phyloP scores from a whole-genome alignment of 2,797 vertebrate species.

The Amniataba percoides region DNA sequence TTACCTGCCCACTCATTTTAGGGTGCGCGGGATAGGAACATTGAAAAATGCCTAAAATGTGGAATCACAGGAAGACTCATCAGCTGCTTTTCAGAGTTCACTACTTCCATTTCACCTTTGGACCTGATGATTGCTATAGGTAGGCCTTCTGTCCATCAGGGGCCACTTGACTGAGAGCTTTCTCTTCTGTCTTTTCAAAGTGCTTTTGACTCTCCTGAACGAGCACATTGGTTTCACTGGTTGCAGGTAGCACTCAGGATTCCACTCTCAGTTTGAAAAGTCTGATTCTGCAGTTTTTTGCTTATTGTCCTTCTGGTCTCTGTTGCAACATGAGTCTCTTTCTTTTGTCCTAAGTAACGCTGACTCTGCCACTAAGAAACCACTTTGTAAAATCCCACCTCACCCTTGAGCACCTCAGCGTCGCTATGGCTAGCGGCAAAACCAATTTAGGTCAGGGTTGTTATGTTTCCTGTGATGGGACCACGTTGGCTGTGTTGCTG shows the following conservation, averaged over 20 bases:
- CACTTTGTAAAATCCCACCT: constrained; percentile 43
- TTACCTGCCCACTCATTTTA: constrained; percentile 18
- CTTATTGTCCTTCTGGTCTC: constrained; percentile 32
- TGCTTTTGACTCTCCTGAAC: constrained; percentile 29
- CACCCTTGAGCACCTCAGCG: constrained; percentile 5
- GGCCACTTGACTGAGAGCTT: constrained; percentile 36
- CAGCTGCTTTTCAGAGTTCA: constrained; percentile 43
- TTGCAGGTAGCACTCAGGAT: constrained; percentile 5
- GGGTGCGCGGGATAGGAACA: constrained; percentile 19
- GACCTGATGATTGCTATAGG: constrained; percentile 30
- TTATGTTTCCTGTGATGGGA: constrained; percentile 35
- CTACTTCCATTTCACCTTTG: constrained; percentile 47
- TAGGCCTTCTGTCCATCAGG: constrained; percentile 36
- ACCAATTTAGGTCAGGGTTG: constrained; percentile 44
- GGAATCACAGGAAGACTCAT: constrained; percentile 13
- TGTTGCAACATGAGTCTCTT: constrained; percentile 13
- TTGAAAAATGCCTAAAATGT: constrained; percentile 43
- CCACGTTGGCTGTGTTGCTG: constrained; percentile 18
- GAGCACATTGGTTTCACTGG: constrained; percentile 25
- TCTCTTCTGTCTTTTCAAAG: constrained; percentile 43
- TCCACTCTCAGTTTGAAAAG: constrained; percentile 22
- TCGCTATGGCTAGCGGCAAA: constrained; percentile 23
- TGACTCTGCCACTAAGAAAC: constrained; percentile 21
- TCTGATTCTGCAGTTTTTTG: constrained; percentile 22
- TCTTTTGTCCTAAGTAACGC: constrained; percentile 19